Evolutionary conservation across 2,888 invertebrate species (phyloP).

Genomic region (Dioctria linearis): DNA sequence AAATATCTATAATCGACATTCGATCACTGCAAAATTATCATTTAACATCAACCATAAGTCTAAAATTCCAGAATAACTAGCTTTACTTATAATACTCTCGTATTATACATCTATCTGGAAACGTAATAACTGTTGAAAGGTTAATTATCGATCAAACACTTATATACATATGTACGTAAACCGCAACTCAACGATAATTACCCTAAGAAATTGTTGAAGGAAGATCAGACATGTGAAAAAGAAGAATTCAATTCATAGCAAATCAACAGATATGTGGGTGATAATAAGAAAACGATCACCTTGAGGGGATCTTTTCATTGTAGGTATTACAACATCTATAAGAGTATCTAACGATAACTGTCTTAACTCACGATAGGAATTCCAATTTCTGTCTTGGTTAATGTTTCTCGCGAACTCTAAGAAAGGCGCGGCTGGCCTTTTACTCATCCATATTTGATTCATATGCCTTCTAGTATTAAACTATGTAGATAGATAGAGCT

Average conservation of each 20-base stretch:
- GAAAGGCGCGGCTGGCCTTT: constrained; percentile 45
- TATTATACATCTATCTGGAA: too few relatives aligned
- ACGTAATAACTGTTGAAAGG: not conserved
- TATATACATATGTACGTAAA: not conserved
- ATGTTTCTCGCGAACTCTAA: constrained; percentile 18
- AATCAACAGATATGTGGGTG: constrained; percentile 14
- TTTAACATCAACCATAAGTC: not conserved
- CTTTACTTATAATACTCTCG: not conserved
- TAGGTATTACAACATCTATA: not conserved
- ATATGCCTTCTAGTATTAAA: not conserved
- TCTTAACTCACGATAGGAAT: not conserved
- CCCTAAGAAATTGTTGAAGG: constrained; percentile 28
- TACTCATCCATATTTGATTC: constrained; percentile 45
- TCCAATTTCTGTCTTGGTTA: not conserved
- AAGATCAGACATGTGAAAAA: constrained; percentile 4
- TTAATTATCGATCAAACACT: constrained; percentile 21
- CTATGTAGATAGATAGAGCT: not conserved
- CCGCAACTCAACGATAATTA: not conserved
- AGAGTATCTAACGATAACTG: not conserved
- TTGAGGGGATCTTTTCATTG: constrained; percentile 19
- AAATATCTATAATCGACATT: constrained; percentile 21
- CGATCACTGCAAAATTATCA: constrained; percentile 28
- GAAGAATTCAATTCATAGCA: not conserved
- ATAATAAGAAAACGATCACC: constrained; percentile 31
- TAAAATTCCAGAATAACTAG: constrained; percentile 5